A percentile compares a stretch with the other conserved stretches of the same genome.
These are phyloP conservation scores for Acipenser oxyrinchus DNA, from an alignment of 2,797 vertebrate species.

Conservation along the genomic window DNA sequence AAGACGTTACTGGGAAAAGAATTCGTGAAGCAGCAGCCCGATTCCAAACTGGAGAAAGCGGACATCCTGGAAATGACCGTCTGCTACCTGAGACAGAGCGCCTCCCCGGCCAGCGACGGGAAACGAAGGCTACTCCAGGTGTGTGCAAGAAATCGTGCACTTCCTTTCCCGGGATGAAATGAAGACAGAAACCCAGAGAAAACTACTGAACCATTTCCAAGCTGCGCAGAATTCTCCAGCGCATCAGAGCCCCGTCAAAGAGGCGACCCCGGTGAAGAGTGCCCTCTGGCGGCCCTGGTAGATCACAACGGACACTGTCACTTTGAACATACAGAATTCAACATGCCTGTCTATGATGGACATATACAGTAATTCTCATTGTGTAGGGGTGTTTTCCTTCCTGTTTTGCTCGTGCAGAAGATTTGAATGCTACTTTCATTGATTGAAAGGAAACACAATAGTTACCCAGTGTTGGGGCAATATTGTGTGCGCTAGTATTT, in stretches of 20 bases:
- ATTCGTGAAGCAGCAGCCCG: constrained; percentile 50
- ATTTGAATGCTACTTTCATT: constrained; percentile 2
- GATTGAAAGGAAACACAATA: background rate
- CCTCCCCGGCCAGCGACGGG: constrained; percentile 30
- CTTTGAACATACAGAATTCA: too few relatives aligned
- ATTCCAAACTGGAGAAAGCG: constrained; percentile 41
- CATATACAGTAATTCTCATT: too few relatives aligned
- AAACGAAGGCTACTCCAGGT: constrained; percentile 40
- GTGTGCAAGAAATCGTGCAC: constrained; percentile 51
- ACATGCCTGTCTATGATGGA: too few relatives aligned
- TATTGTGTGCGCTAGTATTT: background rate
- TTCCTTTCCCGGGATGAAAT: constrained; percentile 28
- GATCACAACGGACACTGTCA: too few relatives aligned
- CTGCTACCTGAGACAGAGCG: constrained; percentile 56
- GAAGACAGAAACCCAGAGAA: too few relatives aligned
- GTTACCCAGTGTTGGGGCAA: background rate
- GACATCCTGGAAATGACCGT: constrained; percentile 43
- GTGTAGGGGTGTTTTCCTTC: too few relatives aligned
- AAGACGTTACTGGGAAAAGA: constrained; percentile 63
- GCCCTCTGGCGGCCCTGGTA: too few relatives aligned
- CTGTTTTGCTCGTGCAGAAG: constrained; percentile 3
- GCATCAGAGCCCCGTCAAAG: too few relatives aligned
- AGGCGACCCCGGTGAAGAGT: too few relatives aligned
- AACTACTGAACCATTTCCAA: too few relatives aligned
- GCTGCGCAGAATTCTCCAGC: too few relatives aligned